Evolutionary conservation across 2,888 invertebrate genomes (phyloP).

Genomic region (Minunthozetes semirufus): DNA sequence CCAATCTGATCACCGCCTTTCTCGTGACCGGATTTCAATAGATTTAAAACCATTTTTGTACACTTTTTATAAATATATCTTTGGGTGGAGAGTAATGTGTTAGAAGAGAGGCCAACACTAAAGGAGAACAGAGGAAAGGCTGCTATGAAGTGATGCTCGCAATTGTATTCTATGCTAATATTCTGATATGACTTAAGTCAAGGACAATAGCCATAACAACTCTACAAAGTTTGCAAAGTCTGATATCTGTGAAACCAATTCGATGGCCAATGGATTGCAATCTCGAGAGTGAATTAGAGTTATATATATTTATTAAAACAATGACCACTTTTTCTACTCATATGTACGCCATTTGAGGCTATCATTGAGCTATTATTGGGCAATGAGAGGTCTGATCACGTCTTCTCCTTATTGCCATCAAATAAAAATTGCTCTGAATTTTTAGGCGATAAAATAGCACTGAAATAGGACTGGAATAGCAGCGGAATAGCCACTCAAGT

Average conservation of each 20-base stretch:
- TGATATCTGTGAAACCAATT: background rate
- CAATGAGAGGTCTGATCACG: slow-evolving; percentile 22
- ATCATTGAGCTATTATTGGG: slow-evolving; percentile 17
- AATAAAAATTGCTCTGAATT: slow-evolving; percentile 4
- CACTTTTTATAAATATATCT: background rate
- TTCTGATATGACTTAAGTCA: background rate
- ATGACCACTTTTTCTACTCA: slow-evolving; percentile 3
- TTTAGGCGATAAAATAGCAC: slow-evolving; percentile 17
- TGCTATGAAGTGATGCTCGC: background rate
- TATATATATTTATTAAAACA: slow-evolving; percentile 17
- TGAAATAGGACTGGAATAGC: too few species aligned
- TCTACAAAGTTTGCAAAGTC: background rate
- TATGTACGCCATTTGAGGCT: background rate
- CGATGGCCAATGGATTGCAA: background rate
- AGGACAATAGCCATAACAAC: slow-evolving; percentile 17
- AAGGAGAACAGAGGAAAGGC: background rate
- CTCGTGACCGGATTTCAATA: slow-evolving; percentile 28
- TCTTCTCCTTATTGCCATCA: slow-evolving; percentile 18
- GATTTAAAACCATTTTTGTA: background rate
- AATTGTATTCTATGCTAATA: slow-evolving; percentile 25
- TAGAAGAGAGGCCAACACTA: too few species aligned
- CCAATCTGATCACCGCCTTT: background rate
- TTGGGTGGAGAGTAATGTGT: slow-evolving; percentile 4
- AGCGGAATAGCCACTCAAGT: background rate
- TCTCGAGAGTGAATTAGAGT: background rate